phyloP scores from a whole-genome alignment of 2,888 invertebrate species.

The Suillia variegata region DNA sequence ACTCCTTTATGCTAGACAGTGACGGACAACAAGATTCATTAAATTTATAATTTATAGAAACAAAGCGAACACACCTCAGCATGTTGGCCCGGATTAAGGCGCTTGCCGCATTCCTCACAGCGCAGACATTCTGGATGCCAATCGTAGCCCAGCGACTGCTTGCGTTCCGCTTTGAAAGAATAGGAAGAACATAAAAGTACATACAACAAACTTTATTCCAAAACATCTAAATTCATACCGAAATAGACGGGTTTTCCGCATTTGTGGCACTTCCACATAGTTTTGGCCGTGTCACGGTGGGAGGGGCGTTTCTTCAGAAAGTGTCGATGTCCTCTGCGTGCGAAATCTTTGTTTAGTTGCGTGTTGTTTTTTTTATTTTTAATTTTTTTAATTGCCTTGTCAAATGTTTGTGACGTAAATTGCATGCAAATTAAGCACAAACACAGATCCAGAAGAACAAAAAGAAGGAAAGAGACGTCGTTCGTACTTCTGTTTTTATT shows the following conservation, averaged over 20 bases:
- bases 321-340: no score
- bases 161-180: slow-evolving; percentile 73
- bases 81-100: slow-evolving; percentile 82
- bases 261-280: slow-evolving; percentile 83
- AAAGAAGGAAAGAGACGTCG: background rate
- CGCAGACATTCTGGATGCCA: slow-evolving; percentile 86
- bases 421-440: slow-evolving; percentile 37
- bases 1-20: slow-evolving; percentile 75
- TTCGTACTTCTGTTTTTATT: no score
- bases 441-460: slow-evolving; percentile 29
- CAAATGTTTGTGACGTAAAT: background rate
- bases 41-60: slow-evolving; percentile 4
- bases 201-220: slow-evolving; percentile 12
- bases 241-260: slow-evolving; percentile 82
- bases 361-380: no score
- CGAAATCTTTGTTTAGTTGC: no score
- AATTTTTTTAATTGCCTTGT: no score
- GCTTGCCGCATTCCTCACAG: slow-evolving; percentile 82
- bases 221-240: no score
- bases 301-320: no score
- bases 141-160: slow-evolving; percentile 83
- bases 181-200: no score
- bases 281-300: background rate
- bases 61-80: slow-evolving; percentile 67
- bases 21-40: slow-evolving; percentile 4